phyloP scores from a whole-genome alignment of 2,888 invertebrate species.

The Lasioglossum villosulum region DNA sequence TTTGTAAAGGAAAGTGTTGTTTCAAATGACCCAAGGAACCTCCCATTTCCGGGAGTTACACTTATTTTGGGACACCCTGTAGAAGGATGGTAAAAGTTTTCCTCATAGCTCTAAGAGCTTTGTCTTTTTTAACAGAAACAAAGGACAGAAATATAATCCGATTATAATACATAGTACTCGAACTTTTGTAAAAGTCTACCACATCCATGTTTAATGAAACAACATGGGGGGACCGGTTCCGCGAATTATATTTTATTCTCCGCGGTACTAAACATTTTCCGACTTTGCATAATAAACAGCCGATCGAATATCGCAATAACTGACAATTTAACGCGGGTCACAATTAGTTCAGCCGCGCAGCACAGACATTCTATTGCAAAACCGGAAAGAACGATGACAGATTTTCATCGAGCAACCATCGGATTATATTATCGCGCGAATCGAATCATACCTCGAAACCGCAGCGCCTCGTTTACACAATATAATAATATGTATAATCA shows the following conservation, averaged over 20 bases:
- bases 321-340: background rate
- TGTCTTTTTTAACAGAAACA: background rate
- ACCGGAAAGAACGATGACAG: background rate
- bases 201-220: background rate
- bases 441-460: background rate
- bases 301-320: background rate
- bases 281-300: background rate
- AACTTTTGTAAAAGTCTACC: background rate
- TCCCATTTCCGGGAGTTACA: too few relatives aligned
- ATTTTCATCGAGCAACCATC: background rate
- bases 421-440: background rate
- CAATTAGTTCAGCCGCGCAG: background rate
- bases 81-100: background rate
- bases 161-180: background rate
- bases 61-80: too few relatives aligned
- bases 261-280: background rate
- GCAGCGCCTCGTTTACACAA: background rate
- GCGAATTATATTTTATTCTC: background rate
- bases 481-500: background rate
- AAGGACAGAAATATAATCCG: slow-evolving; percentile 1
- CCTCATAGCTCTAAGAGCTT: background rate
- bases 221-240: background rate
- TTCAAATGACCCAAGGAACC: too few relatives aligned
- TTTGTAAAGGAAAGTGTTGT: too few relatives aligned
- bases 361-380: background rate